These are phyloP conservation scores for Propithecus coquereli DNA, from an alignment of 2,113 vertebrate genomes.

Conservation along the genomic window DNA sequence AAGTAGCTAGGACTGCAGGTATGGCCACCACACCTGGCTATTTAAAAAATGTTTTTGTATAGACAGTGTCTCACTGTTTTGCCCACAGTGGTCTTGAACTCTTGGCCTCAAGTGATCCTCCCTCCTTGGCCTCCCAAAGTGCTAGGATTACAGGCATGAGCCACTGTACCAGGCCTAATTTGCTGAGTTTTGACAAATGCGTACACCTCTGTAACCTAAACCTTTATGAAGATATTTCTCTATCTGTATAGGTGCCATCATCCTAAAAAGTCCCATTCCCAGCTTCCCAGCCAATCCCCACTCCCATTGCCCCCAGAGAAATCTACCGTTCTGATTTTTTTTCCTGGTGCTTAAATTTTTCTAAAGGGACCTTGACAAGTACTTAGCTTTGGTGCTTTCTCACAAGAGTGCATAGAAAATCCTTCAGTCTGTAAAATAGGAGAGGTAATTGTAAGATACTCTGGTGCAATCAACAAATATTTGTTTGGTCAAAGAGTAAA, in stretches of 20 bases:
- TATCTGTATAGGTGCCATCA: neutral
- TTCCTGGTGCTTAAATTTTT: neutral
- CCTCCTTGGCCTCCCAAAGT: neutral
- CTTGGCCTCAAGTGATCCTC: neutral
- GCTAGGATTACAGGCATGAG: neutral
- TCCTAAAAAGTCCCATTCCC: neutral
- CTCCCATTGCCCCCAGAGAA: neutral
- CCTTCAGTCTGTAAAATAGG: neutral
- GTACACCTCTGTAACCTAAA: neutral
- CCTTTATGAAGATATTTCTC: neutral
- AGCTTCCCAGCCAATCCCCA: neutral
- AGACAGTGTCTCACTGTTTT: too few relatives aligned
- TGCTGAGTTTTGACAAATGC: neutral
- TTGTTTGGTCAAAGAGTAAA: conserved; percentile 21
- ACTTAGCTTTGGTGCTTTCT: neutral
- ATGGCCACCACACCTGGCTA: too few relatives aligned
- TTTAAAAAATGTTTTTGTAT: too few relatives aligned
- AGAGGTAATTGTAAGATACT: neutral
- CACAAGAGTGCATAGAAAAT: neutral
- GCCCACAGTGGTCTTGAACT: neutral
- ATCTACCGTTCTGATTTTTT: neutral
- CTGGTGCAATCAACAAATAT: conserved; percentile 23
- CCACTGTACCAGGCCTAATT: neutral
- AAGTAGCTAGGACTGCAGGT: neutral
- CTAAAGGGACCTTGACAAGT: neutral